Conservation (phyloP, 2,797 vertebrate genomes). For the Pangasius mekongensis region DNA sequence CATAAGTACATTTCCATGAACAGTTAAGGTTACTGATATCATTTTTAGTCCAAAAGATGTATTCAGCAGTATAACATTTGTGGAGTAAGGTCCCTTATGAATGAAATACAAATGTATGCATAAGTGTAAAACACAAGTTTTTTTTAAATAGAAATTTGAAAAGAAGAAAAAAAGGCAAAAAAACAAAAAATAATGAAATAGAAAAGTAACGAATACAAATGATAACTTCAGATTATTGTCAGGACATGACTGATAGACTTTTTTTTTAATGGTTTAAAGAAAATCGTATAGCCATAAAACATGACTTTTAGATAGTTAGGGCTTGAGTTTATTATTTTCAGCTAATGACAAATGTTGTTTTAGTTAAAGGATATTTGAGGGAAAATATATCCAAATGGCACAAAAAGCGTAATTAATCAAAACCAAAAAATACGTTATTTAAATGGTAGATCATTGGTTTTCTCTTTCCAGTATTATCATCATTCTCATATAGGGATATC, state of each 20-base stretch:
- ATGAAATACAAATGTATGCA: neutral
- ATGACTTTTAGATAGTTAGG: neutral
- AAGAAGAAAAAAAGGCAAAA: neutral
- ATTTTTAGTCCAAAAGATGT: neutral
- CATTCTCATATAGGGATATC: neutral
- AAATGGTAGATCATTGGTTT: neutral
- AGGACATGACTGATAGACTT: neutral
- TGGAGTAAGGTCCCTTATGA: neutral
- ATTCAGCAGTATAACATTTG: neutral
- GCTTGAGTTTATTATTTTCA: neutral
- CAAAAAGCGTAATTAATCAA: neutral
- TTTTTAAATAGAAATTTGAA: neutral
- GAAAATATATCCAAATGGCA: neutral
- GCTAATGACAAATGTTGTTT: neutral
- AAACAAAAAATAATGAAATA: neutral
- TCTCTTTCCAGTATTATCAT: neutral
- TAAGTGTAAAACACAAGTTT: neutral
- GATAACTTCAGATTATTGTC: no score
- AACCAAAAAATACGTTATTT: neutral
- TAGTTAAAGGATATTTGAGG: neutral
- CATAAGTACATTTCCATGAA: neutral
- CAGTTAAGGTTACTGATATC: neutral
- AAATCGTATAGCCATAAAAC: neutral
- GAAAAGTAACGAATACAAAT: neutral
- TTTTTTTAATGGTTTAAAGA: neutral